Conservation (phyloP, 2,113 vertebrate genomes). For the Macquaria australasica region DNA sequence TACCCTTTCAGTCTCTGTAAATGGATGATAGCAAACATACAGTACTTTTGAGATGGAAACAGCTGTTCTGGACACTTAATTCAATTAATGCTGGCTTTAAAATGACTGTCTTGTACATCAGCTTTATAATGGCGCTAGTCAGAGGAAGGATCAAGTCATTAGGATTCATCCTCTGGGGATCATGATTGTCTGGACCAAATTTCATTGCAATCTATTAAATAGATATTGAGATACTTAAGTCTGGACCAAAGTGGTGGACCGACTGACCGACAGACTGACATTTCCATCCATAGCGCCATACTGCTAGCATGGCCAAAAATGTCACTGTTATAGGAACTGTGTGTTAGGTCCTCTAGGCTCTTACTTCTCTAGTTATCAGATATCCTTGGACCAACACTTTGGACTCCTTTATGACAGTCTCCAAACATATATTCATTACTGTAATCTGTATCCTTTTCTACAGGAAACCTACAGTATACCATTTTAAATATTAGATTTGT, state of each 20-base stretch:
- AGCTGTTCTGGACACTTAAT: not conserved
- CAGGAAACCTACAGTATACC: not conserved
- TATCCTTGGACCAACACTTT: not conserved
- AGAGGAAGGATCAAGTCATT: not conserved
- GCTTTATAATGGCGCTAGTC: not conserved
- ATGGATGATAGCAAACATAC: not conserved
- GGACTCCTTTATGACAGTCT: not conserved
- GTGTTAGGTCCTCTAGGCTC: too few relatives aligned
- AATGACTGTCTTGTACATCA: too few relatives aligned
- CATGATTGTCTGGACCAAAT: not conserved
- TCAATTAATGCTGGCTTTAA: not conserved
- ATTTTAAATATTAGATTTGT: not conserved
- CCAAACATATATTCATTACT: too few relatives aligned
- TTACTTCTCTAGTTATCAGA: too few relatives aligned
- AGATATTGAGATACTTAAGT: not conserved
- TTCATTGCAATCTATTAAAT: too few relatives aligned
- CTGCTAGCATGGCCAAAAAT: not conserved
- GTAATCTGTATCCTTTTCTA: not conserved
- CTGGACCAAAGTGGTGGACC: not conserved
- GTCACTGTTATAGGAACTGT: not conserved
- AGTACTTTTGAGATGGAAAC: not conserved
- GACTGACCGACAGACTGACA: not conserved
- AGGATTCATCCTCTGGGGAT: not conserved
- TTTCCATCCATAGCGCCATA: not conserved
- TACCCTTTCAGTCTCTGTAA: not conserved